Conservation (phyloP, 2,113 vertebrate genomes). For the Cygnus buccinator region DNA sequence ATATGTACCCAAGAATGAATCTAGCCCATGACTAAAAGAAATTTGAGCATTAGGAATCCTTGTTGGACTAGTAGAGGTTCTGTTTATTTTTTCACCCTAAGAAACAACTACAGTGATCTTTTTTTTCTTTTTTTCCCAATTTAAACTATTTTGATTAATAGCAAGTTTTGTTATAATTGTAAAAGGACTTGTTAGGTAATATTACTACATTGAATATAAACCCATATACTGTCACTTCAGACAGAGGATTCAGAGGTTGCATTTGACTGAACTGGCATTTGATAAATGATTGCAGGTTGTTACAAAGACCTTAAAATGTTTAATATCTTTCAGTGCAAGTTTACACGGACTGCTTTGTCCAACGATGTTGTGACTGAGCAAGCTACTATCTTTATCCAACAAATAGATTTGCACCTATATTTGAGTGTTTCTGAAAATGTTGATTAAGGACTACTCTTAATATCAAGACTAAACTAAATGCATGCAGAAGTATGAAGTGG, state of each 20-base stretch:
- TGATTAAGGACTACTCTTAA: not conserved
- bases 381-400: not conserved
- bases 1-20: not conserved
- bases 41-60: not conserved
- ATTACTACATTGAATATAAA: not conserved
- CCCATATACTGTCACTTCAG: too few species aligned
- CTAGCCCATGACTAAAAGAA: not conserved
- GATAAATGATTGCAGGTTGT: not conserved
- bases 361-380: not conserved
- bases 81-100: rapidly evolving
- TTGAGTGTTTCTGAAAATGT: not conserved
- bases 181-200: not conserved
- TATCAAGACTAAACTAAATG: not conserved
- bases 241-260: not conserved
- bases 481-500: not conserved
- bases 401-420: not conserved
- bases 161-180: not conserved
- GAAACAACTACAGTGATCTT: not conserved
- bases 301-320: not conserved
- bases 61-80: not conserved
- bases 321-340: not conserved
- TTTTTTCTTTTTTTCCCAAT: not conserved
- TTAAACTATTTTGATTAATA: not conserved
- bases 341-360: not conserved
- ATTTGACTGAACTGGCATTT: not conserved